phyloP scores from a whole-genome alignment of 2,888 invertebrate genomes.

The Ecdyonurus torrentis region DNA sequence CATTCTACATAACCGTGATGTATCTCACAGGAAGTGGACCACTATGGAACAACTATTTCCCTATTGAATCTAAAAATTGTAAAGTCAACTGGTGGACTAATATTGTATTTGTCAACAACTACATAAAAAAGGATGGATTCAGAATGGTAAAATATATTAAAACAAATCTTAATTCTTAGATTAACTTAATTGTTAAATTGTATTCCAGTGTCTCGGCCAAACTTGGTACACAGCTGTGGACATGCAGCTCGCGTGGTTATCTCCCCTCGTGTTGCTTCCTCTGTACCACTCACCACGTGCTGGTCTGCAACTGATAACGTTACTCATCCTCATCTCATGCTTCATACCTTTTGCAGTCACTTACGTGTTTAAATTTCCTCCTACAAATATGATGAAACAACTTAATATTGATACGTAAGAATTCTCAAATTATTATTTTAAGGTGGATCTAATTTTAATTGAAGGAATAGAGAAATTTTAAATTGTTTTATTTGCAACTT shows the following conservation, averaged over 20 bases:
- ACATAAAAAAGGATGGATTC: background rate
- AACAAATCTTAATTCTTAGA: background rate
- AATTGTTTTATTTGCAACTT: too few species aligned
- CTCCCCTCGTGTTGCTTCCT: conserved; percentile 34
- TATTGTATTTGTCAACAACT: background rate
- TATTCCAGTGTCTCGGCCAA: background rate
- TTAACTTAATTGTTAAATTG: too few species aligned
- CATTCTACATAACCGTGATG: background rate
- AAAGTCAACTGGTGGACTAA: background rate
- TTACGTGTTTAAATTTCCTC: conserved; percentile 18
- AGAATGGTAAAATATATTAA: background rate
- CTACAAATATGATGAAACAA: too few species aligned
- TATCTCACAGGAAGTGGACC: background rate
- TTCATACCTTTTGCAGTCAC: conserved; percentile 22
- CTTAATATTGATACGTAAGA: too few species aligned
- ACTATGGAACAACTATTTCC: background rate
- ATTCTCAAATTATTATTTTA: too few species aligned
- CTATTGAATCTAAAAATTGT: background rate
- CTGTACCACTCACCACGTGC: conserved; percentile 15
- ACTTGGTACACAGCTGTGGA: background rate
- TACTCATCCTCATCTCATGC: conserved; percentile 21
- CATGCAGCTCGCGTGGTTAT: conserved; percentile 33
- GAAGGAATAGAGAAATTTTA: too few species aligned
- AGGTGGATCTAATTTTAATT: too few species aligned
- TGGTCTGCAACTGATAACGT: conserved; percentile 14